Evolutionary conservation across 2,113 vertebrate species (phyloP), one percentile per base, ranked within the genome.

Genomic region (Capra hircus): DNA sequence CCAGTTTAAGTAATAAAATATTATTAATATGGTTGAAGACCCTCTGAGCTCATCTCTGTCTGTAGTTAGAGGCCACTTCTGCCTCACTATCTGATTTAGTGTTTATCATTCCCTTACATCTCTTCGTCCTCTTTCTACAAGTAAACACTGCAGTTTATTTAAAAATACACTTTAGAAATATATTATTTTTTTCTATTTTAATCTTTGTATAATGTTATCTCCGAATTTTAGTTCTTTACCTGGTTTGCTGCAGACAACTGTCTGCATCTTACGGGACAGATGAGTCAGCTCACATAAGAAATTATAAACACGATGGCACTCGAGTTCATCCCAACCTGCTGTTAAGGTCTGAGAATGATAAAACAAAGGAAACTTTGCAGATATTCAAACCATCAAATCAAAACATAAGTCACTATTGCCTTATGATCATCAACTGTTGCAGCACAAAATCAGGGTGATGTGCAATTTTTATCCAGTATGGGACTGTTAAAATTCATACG

Each of bases 261-360:
- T 97, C 98, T 99, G 99, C 7, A 99, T 98, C 95, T 99, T 99
- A 8, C 98, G 98, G 84, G 98, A 98, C 23, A 99, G 97, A 48
- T 98, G 99, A 97, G 99, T 99, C 45, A 99, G 83, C 21, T 99
- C 99, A 85, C 99, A 99, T 96, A 99, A 98, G 97, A 99, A 99
- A 95, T 98, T 99, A 96, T 99, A 99, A 30, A 99, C 99, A 89
- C 99, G 99, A 90, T 99, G 99, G 64, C 99, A 99, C 97, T 99
- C 99, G 6, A 99, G 97, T 85, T 99, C 99, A 97, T 99, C 99
- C 99, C 99, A 99, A 81, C 99, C 99, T 40, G 99, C 99, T 33
- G 99, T 99, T 88, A 99, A 98, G 28, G 99, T 99, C 99, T 99
- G 92, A 67, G 52, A 83, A 67, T 77, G 55, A 64, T n/a, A 97